Evolutionary conservation across 2,797 vertebrate species (phyloP), one percentile per base, ranked within the genome.

Genomic region (Selene dorsalis): DNA sequence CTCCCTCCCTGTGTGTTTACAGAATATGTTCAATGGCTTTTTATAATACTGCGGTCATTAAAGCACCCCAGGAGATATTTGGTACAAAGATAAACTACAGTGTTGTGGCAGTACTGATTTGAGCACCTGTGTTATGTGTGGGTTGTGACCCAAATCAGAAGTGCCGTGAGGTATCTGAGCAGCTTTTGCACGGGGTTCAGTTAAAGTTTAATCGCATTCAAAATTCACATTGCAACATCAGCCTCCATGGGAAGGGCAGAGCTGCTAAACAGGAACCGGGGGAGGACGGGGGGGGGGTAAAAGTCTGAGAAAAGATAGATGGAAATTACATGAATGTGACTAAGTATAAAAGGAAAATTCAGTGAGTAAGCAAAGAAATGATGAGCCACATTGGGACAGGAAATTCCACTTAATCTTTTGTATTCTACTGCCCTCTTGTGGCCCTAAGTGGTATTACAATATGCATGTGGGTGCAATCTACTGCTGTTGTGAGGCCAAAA

Each of bases 161-260:
- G n/a, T 59, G 1, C 28, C 16, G 12, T 48, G 24, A 71, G 32
- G 50, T 56, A n/a, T 76, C 28, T 61, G 4, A 67, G 22, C 69
- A 66, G 28, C 45, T 64, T 17, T 9, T 59, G 43, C 17, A 13
- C 14, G 22, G 75, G 26, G 82, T 85, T 87, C 75, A 79, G 71
- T 75, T 69, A 17, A 52, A 69, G 77, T 86, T 87, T 77, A 91
- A 84, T 84, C 74, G 43, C 50, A 73, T 88, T 86, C 68, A 81
- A 32, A 74, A 61, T 61, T 59, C 39, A 38, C 60, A 62, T 64
- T n/a, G n/a, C n/a, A n/a, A n/a, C n/a, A n/a, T 57, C 68, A 26
- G 53, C 22, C 24, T 63, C 58, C 55, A 59, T 0, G 28, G 53
- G 1, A 69, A 56, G 41, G 52, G 43, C 28, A 48, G 58, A 56